Conservation (phyloP, 2,888 invertebrate genomes). For the Drosophila flavopinicola region DNA sequence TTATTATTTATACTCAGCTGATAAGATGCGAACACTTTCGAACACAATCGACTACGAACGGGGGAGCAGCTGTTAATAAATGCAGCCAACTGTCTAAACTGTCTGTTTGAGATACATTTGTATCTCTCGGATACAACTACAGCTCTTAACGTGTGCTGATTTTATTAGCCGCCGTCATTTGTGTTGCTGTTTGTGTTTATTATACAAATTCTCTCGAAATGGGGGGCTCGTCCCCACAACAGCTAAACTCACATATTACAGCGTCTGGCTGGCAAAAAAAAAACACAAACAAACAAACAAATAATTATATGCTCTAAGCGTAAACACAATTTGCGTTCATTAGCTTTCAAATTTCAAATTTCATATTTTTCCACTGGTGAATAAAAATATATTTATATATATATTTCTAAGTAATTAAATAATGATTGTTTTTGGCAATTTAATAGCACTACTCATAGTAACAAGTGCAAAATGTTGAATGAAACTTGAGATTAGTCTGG, state of each 20-base stretch:
- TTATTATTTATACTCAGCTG: conserved; percentile 17
- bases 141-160: neutral
- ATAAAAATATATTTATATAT: neutral
- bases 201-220: conserved; percentile 11
- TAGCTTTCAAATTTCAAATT: conserved; percentile 2
- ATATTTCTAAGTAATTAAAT: conserved; percentile 3
- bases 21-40: no score
- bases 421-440: conserved; percentile 3
- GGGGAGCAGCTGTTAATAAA: conserved; percentile 5
- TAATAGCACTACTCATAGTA: conserved; percentile 27
- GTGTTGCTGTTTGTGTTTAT: conserved; percentile 26
- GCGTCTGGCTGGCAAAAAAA: neutral
- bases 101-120: neutral
- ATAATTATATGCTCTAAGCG: conserved; percentile 1
- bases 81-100: no score
- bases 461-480: conserved; percentile 15
- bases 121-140: conserved; percentile 1
- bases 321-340: conserved; percentile 15
- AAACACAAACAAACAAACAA: neutral
- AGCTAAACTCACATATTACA: conserved; percentile 32
- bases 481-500: conserved; percentile 1
- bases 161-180: conserved; percentile 14
- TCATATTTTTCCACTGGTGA: conserved; percentile 14
- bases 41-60: no score
- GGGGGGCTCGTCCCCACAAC: conserved; percentile 38